Base-by-base conservation (phyloP, 2,113 vertebrate genomes). In the Baryphthengus martii region DNA sequence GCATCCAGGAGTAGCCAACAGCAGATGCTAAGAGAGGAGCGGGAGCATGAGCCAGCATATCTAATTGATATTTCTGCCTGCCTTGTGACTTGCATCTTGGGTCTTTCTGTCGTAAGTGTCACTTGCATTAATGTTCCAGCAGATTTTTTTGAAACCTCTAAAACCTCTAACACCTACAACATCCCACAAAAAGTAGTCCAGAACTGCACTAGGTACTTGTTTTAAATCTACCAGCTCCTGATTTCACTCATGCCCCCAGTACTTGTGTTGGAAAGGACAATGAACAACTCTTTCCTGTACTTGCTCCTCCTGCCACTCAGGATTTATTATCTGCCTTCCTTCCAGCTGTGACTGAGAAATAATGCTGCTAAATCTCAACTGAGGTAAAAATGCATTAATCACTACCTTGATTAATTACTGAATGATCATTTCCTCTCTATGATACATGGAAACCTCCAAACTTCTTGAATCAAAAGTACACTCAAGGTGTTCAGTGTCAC, bases 401-500 rank as follows among this genome's bases (percentile, higher is more conserved):
- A 93, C 89, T 86, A 86, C 56, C 79, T 95, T 95, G 94, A 95
- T 93, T 95, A 94, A 97, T 95, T 93, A 81, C 92, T 89, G 83
- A 93, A 95, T 80, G 83, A 92, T 95, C 89, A 92, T 93, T 97
- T 96, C 86, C 91, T 95, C 39, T 70, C 72, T 71, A 11, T 92
- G 89, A 95, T 89, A 95, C 89, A 95, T 84, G 68, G 92, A 95
- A 97, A 74, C 61, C 80, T 83, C 89, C 76, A 93, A 96, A 96
- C 72, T 97, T 95, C 79, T 95, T 89, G 65, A 87, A 96, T 93
- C 80, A 90, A 80, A 97, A 87, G 65, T 90, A 94, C 26, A 24
- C 52, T 95, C 76, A 93, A 90, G 80, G 93, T 96, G 76, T 89
- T 97, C 73, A 31, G 33, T 95, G 93, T 74, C 93, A 89, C 61